phyloP scores from a whole-genome alignment of 2,888 invertebrate genomes.

The Acleris holmiana region DNA sequence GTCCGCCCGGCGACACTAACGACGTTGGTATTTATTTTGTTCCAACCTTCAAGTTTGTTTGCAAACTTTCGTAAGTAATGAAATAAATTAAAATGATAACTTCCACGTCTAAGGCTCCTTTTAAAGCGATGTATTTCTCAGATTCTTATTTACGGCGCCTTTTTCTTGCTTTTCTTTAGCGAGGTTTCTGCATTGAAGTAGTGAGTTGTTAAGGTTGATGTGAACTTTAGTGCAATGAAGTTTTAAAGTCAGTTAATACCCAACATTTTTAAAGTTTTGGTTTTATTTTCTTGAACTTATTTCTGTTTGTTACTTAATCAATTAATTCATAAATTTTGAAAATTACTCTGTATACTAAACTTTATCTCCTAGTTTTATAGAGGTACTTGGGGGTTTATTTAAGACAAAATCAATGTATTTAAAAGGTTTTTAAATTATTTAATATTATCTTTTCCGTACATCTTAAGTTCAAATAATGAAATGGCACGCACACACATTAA shows the following conservation, averaged over 20 bases:
- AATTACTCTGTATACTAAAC: too few species aligned
- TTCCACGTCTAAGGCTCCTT: slow-evolving; percentile 22
- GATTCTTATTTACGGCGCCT: slow-evolving; percentile 6
- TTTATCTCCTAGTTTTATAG: too few species aligned
- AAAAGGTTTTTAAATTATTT: not conserved
- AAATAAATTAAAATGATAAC: slow-evolving; percentile 41
- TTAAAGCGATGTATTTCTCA: slow-evolving; percentile 13
- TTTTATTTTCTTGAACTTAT: too few species aligned
- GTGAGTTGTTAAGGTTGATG: slow-evolving; percentile 7
- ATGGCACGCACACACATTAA: slow-evolving; percentile 47
- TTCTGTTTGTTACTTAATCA: too few species aligned
- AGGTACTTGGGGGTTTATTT: too few species aligned
- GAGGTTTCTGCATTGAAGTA: slow-evolving; percentile 1
- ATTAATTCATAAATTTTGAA: too few species aligned
- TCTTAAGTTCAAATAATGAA: not conserved
- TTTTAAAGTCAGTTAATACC: too few species aligned
- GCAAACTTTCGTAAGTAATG: slow-evolving; percentile 42
- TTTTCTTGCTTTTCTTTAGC: not conserved
- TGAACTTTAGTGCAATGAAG: too few species aligned
- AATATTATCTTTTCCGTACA: not conserved
- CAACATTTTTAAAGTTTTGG: too few species aligned
- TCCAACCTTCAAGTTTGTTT: slow-evolving; percentile 55
- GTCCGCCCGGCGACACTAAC: slow-evolving; percentile 53
- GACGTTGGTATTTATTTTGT: slow-evolving; percentile 68
- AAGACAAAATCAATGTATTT: not conserved